Base-by-base conservation (phyloP, 2,888 invertebrate species). In the Pasiphila rectangulata region DNA sequence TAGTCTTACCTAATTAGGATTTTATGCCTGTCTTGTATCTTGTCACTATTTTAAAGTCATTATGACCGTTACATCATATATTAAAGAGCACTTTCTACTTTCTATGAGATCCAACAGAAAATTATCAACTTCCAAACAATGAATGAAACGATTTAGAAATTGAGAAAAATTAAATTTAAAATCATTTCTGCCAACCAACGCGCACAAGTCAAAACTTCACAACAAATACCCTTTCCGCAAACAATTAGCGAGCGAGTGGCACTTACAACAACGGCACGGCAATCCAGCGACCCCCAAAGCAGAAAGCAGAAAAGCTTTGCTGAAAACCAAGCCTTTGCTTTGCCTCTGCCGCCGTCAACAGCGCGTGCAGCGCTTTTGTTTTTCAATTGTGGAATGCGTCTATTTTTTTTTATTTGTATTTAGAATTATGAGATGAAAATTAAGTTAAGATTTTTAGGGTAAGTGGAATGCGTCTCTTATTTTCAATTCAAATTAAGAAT, bases 171-270 rank as follows among this genome's bases (percentile, higher is more conserved):
- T 30, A 51, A 45, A 24, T 21, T 19, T 9, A 9, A 13, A 30
- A 46, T 42, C 23, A 52, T 59, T 63, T 63, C 59, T 74, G 80
- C 78, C 64, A 72, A 79, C 78, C 64, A 72, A 79, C 83, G 69
- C 61, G 86, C 72, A 64, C 71, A 78, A 79, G 64, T 78, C 66
- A 63, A 55, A 65, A 35, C 19, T 35, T 63, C 79, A 84, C 84
- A 85, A 86, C 86, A 83, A 82, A 69, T 82, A 85, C 87, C 87
- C 87, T 85, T 85, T 83, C 87, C 77, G 84, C 85, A 83, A 85
- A 88, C 87, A 87, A 88, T 88, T 87, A 86, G 79, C 76, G 85
- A 70, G 66, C 75, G 72, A 87, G 86, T 76, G 83, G 56, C 79
- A 64, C 85, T 85, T 60, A 56, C 67, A 83, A 86, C 85, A 86